Base-by-base conservation (phyloP, 2,113 vertebrate species). In the Motacilla alba region DNA sequence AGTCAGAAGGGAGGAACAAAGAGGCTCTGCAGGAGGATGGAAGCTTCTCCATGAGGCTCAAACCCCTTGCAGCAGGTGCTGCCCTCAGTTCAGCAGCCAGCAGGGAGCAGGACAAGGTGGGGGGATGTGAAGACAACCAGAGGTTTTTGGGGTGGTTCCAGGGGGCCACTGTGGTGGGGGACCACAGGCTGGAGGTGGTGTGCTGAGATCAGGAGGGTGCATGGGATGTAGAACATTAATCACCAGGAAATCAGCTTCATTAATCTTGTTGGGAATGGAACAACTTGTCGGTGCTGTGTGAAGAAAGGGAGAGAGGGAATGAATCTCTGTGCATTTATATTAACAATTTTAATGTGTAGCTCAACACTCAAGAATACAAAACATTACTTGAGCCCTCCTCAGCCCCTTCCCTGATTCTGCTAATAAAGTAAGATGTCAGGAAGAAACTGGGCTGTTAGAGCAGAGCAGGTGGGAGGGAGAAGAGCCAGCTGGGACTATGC, bases 1-100 rank as follows among this genome's bases (percentile, higher is more conserved):
- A 2, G 26, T 35, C 0, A 0, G 50, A 73, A 21, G 19, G 20
- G 22, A 66, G 31, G 53, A 68, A n/a, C 0, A 3, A 73, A 66
- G 60, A n/a, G 15, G 47, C 20, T 75, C 79, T 37, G 26, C 31
- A 58, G 75, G 52, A 55, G 39, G 13, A 18, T 2, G 27, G 20
- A 3, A 11, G 7, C 17, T 78, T 64, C 12, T 47, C 1, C 30
- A 3, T 0, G 4, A 13, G n/a, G 13, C 37, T 85, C 22, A 13
- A 39, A 8, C 9, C 2, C 56, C 24, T 41, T 2, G 3, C 24
- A 78, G 63, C 14, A 33, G 13, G 20, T 43, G 4, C 20, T 83
- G 52, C 23, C 55, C 41, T 69, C 28, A 24, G 39, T 39, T 84
- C 33, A 39, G 83, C 37, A 75, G 52, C 43, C 49, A 22, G 31